A percentile compares a stretch with the other conserved stretches of the same genome.
These are phyloP conservation scores for Ferrisia virgata DNA, from an alignment of 2,888 invertebrate species.

Conservation along the genomic window DNA sequence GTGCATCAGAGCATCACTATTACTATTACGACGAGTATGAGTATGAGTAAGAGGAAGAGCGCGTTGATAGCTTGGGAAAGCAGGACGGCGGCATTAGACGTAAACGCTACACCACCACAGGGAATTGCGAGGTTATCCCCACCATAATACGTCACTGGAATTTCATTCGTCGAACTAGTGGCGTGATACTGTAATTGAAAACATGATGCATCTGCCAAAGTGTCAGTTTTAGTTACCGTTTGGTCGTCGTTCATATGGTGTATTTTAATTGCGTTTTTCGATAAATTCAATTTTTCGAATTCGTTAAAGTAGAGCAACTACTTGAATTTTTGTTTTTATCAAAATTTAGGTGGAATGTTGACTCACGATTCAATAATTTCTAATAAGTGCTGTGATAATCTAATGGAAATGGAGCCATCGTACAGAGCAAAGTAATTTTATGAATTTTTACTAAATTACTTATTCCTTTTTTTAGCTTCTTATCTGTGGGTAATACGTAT, in stretches of 20 bases:
- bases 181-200: slow-evolving; percentile 45
- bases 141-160: slow-evolving; percentile 31
- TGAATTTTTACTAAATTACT: neutral
- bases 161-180: slow-evolving; percentile 42
- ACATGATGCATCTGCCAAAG: slow-evolving; percentile 36
- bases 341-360: slow-evolving; percentile 50
- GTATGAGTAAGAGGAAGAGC: too few species aligned
- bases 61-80: too few species aligned
- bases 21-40: too few species aligned
- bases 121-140: slow-evolving; percentile 7
- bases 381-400: slow-evolving; percentile 44
- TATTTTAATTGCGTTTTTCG: neutral
- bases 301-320: slow-evolving; percentile 44
- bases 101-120: too few species aligned
- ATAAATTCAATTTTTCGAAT: slow-evolving; percentile 11
- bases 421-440: slow-evolving; percentile 40
- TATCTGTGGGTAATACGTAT: neutral
- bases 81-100: too few species aligned
- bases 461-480: too few species aligned
- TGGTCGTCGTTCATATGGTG: neutral
- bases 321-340: slow-evolving; percentile 36
- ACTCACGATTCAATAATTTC: slow-evolving; percentile 48
- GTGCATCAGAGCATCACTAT: too few species aligned
- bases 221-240: slow-evolving; percentile 30
- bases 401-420: slow-evolving; percentile 39